Base-by-base conservation (phyloP, 2,113 vertebrate genomes). In the Orientallactaga bullata region DNA sequence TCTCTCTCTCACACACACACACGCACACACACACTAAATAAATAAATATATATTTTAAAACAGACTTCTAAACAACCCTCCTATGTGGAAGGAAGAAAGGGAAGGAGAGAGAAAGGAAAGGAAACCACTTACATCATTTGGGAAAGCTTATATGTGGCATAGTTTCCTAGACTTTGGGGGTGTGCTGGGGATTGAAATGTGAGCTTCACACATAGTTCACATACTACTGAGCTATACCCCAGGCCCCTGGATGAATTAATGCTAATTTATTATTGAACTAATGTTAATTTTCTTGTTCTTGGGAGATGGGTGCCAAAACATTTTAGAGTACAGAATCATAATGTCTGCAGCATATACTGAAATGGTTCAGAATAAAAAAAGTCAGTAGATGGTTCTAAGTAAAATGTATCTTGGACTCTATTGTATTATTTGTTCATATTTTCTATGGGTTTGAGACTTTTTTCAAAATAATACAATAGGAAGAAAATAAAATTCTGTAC, bases 241-340 rank as follows among this genome's bases (percentile, higher is more conserved):
- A 32, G 32, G 42, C 74, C 26, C 58, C 35, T 37, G 5, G 16
- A 58, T 30, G 42, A 66, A 78, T 68, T 66, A 68, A 66, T 68
- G 63, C 35, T 77, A 23, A 86, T 73, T 84, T 47, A n/a, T 80
- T 65, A 13, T n/a, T 60, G 24, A 81, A 60, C 83, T 42, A 86
- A 78, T 60, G 66, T 65, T 87, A 60, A 78, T 87, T 87, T 83
- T 86, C 35, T 77, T 60, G 47, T 87, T 94, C 35, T 65, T 66
- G 72, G 65, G 26, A 93, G 79, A 71, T 69, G 39, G 12, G 11
- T 72, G 55, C 51, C 39, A 82, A 86, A 30, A 12, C 77, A 61
- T 68, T 89, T 88, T 28, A 63, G 18, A 35, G 5, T 72, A 10
- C 68, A 39, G 3, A 88, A 28, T 80, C 90, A 84, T 28, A 58